Evolutionary conservation across 2,888 invertebrate genomes (phyloP).

Genomic region (Athripsodes cinereus): DNA sequence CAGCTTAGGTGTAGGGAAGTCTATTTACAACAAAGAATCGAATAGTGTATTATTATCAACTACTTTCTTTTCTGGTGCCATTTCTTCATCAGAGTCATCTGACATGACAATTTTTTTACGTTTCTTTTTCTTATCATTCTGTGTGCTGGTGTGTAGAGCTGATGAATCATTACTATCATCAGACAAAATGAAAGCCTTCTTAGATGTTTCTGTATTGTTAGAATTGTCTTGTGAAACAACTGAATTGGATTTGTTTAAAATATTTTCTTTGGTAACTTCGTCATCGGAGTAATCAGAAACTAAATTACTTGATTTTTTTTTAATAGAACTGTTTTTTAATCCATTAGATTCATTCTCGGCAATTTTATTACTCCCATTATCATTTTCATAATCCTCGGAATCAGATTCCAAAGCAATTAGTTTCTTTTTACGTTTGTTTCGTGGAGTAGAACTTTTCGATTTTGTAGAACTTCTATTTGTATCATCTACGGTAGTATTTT

Average conservation of each 20-base stretch:
- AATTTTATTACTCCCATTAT: background rate
- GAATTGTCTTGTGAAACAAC: background rate
- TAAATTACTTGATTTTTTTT: background rate
- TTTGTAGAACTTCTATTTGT: background rate
- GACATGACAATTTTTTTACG: background rate
- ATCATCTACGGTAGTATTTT: background rate
- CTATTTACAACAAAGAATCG: constrained; percentile 2
- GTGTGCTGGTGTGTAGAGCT: constrained; percentile 10
- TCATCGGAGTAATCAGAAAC: background rate
- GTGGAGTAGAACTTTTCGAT: background rate
- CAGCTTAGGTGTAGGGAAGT: too few relatives aligned
- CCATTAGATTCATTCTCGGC: background rate
- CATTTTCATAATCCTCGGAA: constrained; percentile 4
- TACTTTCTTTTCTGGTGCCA: background rate
- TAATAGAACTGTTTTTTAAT: too few relatives aligned
- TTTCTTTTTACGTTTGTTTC: constrained; percentile 2
- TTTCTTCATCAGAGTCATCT: background rate
- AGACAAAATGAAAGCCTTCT: constrained; percentile 5
- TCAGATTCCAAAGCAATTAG: constrained; percentile 3
- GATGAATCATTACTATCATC: constrained; percentile 13
- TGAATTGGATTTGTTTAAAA: constrained; percentile 3
- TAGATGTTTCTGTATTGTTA: background rate
- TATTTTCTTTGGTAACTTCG: constrained; percentile 8
- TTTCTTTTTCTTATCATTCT: background rate
- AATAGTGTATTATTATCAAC: constrained; percentile 1